Evolutionary conservation across 2,113 vertebrate species (phyloP), one percentile per base, ranked within the genome.

Genomic region (Coregonus clupeaformis): DNA sequence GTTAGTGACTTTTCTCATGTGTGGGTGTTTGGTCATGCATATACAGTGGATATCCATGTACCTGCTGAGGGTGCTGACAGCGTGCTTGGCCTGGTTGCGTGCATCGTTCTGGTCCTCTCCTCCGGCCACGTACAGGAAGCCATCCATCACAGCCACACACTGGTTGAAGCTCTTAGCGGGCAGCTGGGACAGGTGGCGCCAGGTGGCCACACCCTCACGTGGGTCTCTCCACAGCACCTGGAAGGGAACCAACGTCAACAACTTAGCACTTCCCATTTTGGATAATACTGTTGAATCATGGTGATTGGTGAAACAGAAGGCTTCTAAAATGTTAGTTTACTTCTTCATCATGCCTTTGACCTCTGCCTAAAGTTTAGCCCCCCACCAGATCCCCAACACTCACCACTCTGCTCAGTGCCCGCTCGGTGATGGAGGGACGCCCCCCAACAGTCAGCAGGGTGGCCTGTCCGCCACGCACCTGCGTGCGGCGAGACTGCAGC

Each of bases 161-260:
- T 95, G 95, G 90, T 96, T 96, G 83, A 95, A 96, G 82, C 95
- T 94, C 85, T 94, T 95, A 0, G 94, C 92, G 1, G 94, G 95
- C 73, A 96, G 93, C 89, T 95, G 94, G 0, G 86, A 89, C 30
- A 95, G 91, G 86, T 94, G 94, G 64, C 93, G 92, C 94, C 95
- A 95, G 71, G 84, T 65, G 67, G 92, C 92, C 42, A 87, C 90
- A 18, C 93, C 92, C 1, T 94, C 93, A 24, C 92, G 90, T 12
- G 90, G 79, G 42, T 96, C 94, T 76, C 94, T 90, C 92, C 94
- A 95, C 64, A 93, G 77, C 30, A 94, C 92, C 93, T 94, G 83
- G 6, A 25, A n/a, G 66, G 30, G 14, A 30, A 49, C 20, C 79
- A 85, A 78, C 69, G 80, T 80, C 74, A 76, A 64, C 24, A 49